Conservation (phyloP, 1,140 invertebrate genomes). For the Arctopsyche grandis region DNA sequence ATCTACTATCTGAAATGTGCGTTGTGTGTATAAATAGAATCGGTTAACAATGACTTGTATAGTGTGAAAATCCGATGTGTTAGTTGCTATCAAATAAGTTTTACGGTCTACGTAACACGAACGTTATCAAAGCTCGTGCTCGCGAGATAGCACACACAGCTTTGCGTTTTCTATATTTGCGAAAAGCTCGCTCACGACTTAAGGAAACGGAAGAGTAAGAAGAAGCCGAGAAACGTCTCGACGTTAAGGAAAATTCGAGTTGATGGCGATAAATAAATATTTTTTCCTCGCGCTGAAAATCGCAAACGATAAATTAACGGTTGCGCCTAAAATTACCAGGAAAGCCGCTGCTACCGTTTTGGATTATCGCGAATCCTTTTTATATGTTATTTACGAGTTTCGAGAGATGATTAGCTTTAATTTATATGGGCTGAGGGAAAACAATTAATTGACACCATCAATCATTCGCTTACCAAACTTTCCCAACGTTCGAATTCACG, state of each 20-base stretch:
- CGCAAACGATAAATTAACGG: no score
- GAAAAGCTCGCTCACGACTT: neutral
- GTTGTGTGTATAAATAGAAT: neutral
- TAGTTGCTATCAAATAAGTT: conserved; percentile 14
- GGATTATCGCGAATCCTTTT: no score
- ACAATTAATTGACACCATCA: conserved; percentile 3
- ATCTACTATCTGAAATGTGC: neutral
- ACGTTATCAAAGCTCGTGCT: conserved; percentile 6
- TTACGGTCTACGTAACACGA: neutral
- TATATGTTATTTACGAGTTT: no score
- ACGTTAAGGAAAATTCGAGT: no score
- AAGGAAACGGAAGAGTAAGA: no score
- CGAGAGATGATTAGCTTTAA: no score
- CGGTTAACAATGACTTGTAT: neutral
- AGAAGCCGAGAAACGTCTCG: no score
- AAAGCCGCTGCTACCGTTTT: no score
- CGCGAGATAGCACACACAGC: neutral
- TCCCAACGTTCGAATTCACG: neutral
- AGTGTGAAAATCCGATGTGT: neutral
- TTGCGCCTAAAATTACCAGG: no score
- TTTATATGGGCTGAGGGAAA: neutral
- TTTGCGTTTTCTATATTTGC: neutral
- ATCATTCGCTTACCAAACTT: neutral
- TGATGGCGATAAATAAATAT: no score
- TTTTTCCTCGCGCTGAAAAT: no score